These are phyloP conservation scores for Hucho hucho DNA, from an alignment of 2,113 vertebrate genomes.

Conservation along the genomic window DNA sequence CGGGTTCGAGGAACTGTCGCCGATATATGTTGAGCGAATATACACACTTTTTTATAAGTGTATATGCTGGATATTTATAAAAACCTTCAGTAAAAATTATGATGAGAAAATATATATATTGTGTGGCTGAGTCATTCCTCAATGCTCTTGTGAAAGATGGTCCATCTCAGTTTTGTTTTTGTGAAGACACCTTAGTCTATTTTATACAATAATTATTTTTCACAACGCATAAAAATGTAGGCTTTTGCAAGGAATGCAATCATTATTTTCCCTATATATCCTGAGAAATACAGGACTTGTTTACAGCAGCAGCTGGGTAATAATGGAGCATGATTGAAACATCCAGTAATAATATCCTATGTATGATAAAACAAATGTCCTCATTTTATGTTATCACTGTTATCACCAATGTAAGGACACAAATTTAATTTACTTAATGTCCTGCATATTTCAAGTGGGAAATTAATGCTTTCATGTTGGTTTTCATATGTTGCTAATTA, in stretches of 20 bases:
- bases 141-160: background rate
- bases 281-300: too few relatives aligned
- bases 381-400: too few relatives aligned
- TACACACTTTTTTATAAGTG: constrained; percentile 87
- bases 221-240: too few relatives aligned
- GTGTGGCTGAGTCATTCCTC: background rate
- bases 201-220: too few relatives aligned
- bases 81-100: constrained; percentile 73
- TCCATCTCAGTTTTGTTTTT: background rate
- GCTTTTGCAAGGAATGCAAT: too few relatives aligned
- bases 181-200: background rate
- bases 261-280: too few relatives aligned
- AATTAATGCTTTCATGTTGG: background rate
- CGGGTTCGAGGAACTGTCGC: constrained; percentile 74
- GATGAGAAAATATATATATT: constrained; percentile 52
- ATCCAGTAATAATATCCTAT: too few relatives aligned
- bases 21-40: constrained; percentile 66
- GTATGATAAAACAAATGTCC: too few relatives aligned
- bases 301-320: too few relatives aligned
- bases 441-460: background rate
- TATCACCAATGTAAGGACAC: background rate
- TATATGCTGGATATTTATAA: constrained; percentile 91
- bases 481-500: background rate
- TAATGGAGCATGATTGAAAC: too few relatives aligned
- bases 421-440: background rate